Percentiles rank a stretch among this genome's conserved stretches.
Conservation (phyloP, 2,797 vertebrate genomes). For the Phaenicophaeus curvirostris region DNA sequence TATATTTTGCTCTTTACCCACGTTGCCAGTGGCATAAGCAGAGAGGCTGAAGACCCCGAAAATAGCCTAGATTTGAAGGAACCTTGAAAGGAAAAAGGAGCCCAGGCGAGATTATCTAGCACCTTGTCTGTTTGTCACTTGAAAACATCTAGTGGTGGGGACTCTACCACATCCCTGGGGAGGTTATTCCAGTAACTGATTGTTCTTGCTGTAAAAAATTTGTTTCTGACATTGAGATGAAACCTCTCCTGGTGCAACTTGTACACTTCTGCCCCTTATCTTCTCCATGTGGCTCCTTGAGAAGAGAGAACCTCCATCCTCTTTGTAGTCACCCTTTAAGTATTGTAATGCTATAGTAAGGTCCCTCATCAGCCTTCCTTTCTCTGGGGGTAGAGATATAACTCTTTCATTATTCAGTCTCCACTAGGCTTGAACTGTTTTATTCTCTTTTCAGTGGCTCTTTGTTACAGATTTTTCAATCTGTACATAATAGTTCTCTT, state of each 20-base stretch:
- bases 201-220: neutral
- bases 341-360: neutral
- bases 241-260: neutral
- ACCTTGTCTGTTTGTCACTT: neutral
- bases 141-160: neutral
- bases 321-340: neutral
- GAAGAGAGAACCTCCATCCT: neutral
- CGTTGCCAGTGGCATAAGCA: neutral
- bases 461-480: neutral
- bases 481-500: neutral
- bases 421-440: neutral
- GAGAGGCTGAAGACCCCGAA: neutral
- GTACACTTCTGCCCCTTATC: neutral
- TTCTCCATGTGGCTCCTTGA: neutral
- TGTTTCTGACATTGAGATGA: neutral
- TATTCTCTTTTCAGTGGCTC: neutral
- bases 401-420: neutral
- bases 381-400: neutral
- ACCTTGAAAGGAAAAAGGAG: neutral
- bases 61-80: neutral
- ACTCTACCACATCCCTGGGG: too few species aligned
- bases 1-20: neutral
- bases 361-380: neutral
- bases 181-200: neutral
- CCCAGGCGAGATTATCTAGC: neutral